phyloP scores from a whole-genome alignment of 2,797 vertebrate genomes.

The Uromys caudimaculatus region DNA sequence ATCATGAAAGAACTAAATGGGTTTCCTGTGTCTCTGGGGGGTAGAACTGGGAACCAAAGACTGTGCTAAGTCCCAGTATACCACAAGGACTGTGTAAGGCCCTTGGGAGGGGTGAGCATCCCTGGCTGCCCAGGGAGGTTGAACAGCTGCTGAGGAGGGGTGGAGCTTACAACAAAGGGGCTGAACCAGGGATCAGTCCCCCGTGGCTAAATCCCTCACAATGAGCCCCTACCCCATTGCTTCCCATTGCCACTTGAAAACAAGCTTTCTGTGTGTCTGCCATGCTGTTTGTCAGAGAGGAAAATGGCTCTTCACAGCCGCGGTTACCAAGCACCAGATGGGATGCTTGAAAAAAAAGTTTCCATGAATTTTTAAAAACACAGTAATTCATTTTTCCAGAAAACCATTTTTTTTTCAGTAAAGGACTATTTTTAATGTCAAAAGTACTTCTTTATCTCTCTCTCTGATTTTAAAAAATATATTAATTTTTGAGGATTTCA shows the following conservation, averaged over 20 bases:
- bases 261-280: not conserved
- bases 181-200: not conserved
- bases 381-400: not conserved
- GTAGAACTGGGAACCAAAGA: not conserved
- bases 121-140: not conserved
- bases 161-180: not conserved
- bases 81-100: not conserved
- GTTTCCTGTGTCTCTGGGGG: not conserved
- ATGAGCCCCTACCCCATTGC: not conserved
- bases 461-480: not conserved
- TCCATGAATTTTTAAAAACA: constrained; percentile 25
- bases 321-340: not conserved
- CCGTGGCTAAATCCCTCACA: not conserved
- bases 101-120: too few relatives aligned
- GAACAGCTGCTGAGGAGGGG: not conserved
- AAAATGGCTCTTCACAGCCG: not conserved
- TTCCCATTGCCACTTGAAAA: not conserved
- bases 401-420: not conserved
- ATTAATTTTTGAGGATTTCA: not conserved
- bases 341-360: not conserved
- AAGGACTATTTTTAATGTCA: not conserved
- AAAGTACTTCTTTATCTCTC: not conserved
- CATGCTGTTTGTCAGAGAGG: not conserved
- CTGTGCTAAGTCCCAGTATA: not conserved
- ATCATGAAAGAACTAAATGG: not conserved